Base-by-base conservation (phyloP, 1,140 invertebrate genomes). In the Oncopeltus fasciatus region DNA sequence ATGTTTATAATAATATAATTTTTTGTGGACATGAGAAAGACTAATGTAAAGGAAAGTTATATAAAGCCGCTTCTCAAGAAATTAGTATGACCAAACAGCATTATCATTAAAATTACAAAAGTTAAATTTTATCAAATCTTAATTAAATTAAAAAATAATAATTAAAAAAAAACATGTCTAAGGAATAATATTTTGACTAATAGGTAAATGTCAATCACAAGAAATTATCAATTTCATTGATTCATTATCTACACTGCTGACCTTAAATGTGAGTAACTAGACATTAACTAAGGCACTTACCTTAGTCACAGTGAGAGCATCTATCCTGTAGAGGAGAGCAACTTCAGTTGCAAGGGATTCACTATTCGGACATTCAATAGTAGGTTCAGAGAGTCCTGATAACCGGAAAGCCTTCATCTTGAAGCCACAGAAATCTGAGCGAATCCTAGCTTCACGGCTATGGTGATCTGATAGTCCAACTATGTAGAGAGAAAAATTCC, bases 361-460 rank as follows among this genome's bases (percentile, higher is more conserved):
- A 91, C 72, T 92, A 97, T 0, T 92, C 95, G 71, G 98, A 98
- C 0, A 99, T 95, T 77, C 95, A 82, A 18, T 92, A 86, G 95
- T 95, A 99, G 74, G 92, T 95, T 72, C 81, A 80, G 1, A 92
- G 81, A 26, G 87, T 73, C 59, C 85, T 81, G n/a, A n/a, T n/a
- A n/a, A n/a, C n/a, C n/a, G n/a, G n/a, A n/a, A n/a, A n/a, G n/a
- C 31, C 83, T 77, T 68, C 92, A 85, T 38, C 84, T 78, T 38
- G 82, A 83, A 76, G 66, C 53, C 76, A 76, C 63, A 68, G 67
- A 62, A 59, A 59, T 57, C 57, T 44, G 18, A 38, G 44, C 21
- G 47, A 64, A 63, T 29, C 26, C 46, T 53, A 21, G 14, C 47
- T 46, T 65, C 59, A 49, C 60, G 72, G 73, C 73, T 77, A 88